Conservation (phyloP, 2,888 invertebrate genomes). For the Trisateles emortualis region DNA sequence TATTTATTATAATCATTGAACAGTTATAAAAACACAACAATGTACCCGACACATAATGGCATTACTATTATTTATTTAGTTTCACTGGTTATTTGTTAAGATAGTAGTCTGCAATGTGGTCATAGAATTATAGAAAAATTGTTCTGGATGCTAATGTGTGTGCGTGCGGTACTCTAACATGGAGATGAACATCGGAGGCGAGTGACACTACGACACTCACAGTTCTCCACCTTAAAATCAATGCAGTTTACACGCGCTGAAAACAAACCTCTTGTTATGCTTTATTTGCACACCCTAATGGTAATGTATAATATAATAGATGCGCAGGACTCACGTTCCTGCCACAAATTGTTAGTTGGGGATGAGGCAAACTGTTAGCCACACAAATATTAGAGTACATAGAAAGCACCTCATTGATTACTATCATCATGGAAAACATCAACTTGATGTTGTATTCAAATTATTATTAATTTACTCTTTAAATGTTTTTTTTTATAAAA, state of each 20-base stretch:
- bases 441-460: constrained; percentile 8
- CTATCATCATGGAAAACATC: constrained; percentile 28
- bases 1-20: too few species aligned
- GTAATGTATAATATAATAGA: constrained; percentile 20
- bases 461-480: constrained; percentile 20
- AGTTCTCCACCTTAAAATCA: constrained; percentile 88
- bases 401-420: constrained; percentile 47
- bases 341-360: constrained; percentile 22
- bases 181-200: constrained; percentile 78
- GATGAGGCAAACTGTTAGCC: constrained; percentile 42
- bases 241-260: constrained; percentile 88
- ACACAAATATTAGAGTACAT: constrained; percentile 48
- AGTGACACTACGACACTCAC: constrained; percentile 86
- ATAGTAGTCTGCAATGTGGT: constrained; percentile 11
- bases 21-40: too few species aligned
- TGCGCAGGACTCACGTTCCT: constrained; percentile 14
- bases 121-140: constrained; percentile 54
- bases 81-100: constrained; percentile 2
- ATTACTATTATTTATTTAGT: too few species aligned
- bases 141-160: constrained; percentile 64
- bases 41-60: too few species aligned
- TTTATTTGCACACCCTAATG: constrained; percentile 72
- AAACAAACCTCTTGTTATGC: constrained; percentile 84
- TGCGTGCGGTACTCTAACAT: constrained; percentile 82
- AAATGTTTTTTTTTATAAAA: constrained; percentile 38